Conservation (phyloP, 2,888 invertebrate genomes). For the Sphaerophoria rueppellii region DNA sequence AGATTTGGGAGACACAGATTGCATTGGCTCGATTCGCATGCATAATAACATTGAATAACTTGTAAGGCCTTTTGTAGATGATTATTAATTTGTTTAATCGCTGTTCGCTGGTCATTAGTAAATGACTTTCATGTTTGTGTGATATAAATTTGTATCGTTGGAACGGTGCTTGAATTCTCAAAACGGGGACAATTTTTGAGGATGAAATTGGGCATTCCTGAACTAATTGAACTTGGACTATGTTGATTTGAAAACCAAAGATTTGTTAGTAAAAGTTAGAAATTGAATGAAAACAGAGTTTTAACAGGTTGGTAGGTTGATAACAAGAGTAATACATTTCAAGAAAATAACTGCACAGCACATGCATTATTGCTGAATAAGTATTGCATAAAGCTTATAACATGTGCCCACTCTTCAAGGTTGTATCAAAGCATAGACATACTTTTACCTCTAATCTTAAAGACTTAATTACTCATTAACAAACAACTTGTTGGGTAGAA, state of each 20-base stretch:
- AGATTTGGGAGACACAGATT: slow-evolving; percentile 6
- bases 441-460: slow-evolving; percentile 15
- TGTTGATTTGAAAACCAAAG: not conserved
- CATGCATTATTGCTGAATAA: too few relatives aligned
- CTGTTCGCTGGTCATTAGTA: slow-evolving; percentile 61
- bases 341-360: too few relatives aligned
- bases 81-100: slow-evolving; percentile 72
- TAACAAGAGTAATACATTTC: too few relatives aligned
- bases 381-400: not conserved
- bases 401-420: slow-evolving; percentile 1
- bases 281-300: too few relatives aligned
- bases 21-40: not conserved
- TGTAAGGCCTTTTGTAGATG: slow-evolving; percentile 59
- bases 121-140: slow-evolving; percentile 35
- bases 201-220: not conserved
- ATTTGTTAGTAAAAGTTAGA: too few relatives aligned
- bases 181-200: not conserved
- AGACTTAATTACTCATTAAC: slow-evolving; percentile 13
- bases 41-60: slow-evolving; percentile 24
- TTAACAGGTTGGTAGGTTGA: too few relatives aligned
- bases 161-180: not conserved
- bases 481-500: not conserved
- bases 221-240: slow-evolving; percentile 1
- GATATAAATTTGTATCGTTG: slow-evolving; percentile 17
- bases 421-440: slow-evolving; percentile 4